Conservation (phyloP, 2,888 invertebrate genomes). For the Sesia bembeciformis region DNA sequence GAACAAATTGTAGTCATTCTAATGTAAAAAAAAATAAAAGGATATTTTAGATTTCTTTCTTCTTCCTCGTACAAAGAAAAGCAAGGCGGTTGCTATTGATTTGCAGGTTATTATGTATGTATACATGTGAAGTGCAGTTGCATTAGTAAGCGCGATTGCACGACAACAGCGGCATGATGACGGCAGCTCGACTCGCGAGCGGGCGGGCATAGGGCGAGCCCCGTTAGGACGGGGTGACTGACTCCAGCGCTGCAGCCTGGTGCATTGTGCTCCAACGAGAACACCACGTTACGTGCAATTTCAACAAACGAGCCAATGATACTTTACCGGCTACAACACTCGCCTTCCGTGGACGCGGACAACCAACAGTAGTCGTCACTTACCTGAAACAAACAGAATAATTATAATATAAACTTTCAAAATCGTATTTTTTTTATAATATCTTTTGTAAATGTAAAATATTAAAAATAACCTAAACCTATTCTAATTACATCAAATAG, state of each 20-base stretch:
- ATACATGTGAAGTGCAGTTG: slow-evolving; percentile 23
- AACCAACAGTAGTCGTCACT: slow-evolving; percentile 18
- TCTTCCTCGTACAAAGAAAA: no score
- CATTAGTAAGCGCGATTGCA: slow-evolving; percentile 58
- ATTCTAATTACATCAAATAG: no score
- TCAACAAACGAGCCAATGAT: slow-evolving; percentile 38
- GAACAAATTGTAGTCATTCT: slow-evolving; percentile 3
- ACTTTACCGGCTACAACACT: slow-evolving; percentile 33
- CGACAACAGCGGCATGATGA: slow-evolving; percentile 51
- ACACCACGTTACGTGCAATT: slow-evolving; percentile 59
- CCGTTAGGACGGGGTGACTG: slow-evolving; percentile 72
- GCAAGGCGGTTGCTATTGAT: no score
- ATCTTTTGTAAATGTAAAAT: no score
- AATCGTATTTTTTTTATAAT: no score
- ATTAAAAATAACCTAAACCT: no score
- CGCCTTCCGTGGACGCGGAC: neutral
- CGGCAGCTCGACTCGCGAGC: slow-evolving; percentile 33
- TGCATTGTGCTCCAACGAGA: slow-evolving; percentile 74
- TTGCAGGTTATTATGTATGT: neutral
- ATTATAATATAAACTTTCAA: neutral
- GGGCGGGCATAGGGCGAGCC: slow-evolving; percentile 63
- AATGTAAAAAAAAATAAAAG: slow-evolving; percentile 1
- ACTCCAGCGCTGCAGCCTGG: slow-evolving; percentile 68
- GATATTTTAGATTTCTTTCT: no score
- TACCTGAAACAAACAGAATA: slow-evolving; percentile 46